Evolutionary conservation across 2,888 invertebrate species (phyloP), one percentile per base, ranked within the genome.

Genomic region (Charanyca ferruginea): DNA sequence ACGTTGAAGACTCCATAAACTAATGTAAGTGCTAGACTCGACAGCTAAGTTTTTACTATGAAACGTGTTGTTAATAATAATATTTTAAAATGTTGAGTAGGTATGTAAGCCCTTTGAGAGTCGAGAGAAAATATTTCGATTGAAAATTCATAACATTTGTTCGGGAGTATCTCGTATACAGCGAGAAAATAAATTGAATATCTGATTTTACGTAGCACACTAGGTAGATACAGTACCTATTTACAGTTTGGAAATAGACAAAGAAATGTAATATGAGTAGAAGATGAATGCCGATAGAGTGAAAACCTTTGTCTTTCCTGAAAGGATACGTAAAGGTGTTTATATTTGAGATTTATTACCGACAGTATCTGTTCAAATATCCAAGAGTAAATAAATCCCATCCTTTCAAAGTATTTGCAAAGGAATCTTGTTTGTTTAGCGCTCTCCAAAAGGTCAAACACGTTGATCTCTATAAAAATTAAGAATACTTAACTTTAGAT

Each of bases 381-480:
- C 73, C 55, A 25, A 57, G 45, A 45, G 65, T 67, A 70, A 77
- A 66, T 79, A 79, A 59, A 79, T 68, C 38, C 60, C 54, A 65
- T 59, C 77, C 61, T 74, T 77, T 71, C 58, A 60, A 73, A 74
- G 70, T 80, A 79, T 77, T 74, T 77, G 77, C 65, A 28, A 73
- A 67, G 62, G 49, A 74, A 74, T 80, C 60, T 58, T 66, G 60
- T 79, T 79, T 79, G 62, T 75, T 78, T 62, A 66, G 63, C 66
- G 75, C 54, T 62, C 61, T 62, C 59, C 47, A 62, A 78, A 66
- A 74, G 74, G 75, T 77, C 79, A 66, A 58, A 78, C 22, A 57
- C 51, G 54, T 72, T 65, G 75, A 66, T 65, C 67, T 71, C 48
- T 67, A 75, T 71, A 64, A 78, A 74, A 78, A 78, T 77, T 63